Evolutionary conservation across 2,113 vertebrate genomes (phyloP).

Genomic region (Erinaceus europaeus): DNA sequence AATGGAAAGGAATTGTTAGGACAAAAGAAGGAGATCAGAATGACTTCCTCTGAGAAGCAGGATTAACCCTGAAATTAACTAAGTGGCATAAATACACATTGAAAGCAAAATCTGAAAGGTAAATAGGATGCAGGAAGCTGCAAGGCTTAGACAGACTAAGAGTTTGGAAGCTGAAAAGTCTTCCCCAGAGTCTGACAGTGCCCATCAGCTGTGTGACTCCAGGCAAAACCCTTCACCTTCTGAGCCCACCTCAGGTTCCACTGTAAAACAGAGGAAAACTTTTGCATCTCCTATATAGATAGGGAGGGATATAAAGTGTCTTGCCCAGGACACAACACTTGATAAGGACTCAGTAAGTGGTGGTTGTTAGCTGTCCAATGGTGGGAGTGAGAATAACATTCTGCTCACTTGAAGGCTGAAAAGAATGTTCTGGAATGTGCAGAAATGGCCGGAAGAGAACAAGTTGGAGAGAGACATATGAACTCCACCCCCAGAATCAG

Average conservation of each 20-base stretch:
- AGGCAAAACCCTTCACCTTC: neutral
- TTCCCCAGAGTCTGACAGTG: neutral
- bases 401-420: neutral
- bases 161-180: neutral
- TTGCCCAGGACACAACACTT: neutral
- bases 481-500: neutral
- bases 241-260: neutral
- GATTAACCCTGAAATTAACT: neutral
- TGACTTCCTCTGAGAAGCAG: neutral
- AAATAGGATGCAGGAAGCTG: accelerated
- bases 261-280: neutral
- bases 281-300: neutral
- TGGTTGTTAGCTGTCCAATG: neutral
- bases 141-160: no score
- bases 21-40: neutral
- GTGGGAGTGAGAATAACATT: neutral
- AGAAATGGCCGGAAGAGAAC: neutral
- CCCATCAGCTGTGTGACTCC: no score
- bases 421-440: neutral
- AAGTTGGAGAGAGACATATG: no score
- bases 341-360: neutral
- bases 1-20: neutral
- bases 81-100: neutral
- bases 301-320: neutral
- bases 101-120: neutral